Percentiles rank a stretch among this genome's conserved stretches.
Evolutionary conservation across 2,113 vertebrate species (phyloP).

Genomic region (Notarius quadriscutis): DNA sequence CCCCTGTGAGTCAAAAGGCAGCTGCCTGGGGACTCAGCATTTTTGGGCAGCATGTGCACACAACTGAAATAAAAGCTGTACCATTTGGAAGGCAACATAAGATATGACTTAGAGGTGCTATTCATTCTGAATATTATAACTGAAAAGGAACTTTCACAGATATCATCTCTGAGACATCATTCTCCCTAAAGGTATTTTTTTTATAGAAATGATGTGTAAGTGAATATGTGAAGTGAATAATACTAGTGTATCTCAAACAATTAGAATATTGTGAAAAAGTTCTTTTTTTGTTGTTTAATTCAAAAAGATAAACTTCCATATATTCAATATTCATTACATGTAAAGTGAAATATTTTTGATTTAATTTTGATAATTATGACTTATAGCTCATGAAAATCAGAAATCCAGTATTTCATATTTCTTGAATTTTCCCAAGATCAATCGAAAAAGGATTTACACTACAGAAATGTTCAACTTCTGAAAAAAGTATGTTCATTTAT

Average conservation of each 20-base stretch:
- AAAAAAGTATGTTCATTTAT: no score
- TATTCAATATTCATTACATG: no score
- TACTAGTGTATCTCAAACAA: neutral
- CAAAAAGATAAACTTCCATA: no score
- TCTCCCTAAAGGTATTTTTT: neutral
- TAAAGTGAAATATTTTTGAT: no score
- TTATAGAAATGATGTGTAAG: neutral
- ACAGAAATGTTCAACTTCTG: no score
- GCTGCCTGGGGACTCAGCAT: neutral
- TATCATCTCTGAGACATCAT: neutral
- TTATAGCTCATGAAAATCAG: no score
- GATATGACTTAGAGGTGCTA: neutral
- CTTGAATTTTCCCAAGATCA: no score
- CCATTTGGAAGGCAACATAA: neutral
- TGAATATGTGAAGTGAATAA: neutral
- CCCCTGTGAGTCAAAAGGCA: neutral
- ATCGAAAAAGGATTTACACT: no score
- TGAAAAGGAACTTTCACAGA: neutral
- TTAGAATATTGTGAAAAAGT: no score
- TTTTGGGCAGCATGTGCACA: neutral
- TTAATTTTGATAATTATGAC: no score
- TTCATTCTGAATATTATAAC: neutral
- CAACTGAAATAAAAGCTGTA: conserved; percentile 5
- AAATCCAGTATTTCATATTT: no score
- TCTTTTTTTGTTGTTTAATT: no score